Percentiles rank a stretch among this genome's conserved stretches.
phyloP scores from a whole-genome alignment of 2,888 invertebrate species.

The Yponomeuta malinellus region DNA sequence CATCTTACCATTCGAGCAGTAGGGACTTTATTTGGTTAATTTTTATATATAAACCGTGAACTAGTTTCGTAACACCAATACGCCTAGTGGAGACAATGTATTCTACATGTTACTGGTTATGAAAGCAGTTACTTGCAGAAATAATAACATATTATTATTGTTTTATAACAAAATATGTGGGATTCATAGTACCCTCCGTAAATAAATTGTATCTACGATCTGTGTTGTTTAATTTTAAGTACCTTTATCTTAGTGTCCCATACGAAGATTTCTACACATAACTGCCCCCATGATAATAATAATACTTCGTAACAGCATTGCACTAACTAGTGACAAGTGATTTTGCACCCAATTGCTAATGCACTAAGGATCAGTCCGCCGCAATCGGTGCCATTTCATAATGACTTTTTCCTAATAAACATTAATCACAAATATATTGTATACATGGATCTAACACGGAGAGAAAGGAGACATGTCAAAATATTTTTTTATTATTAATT shows the following conservation, averaged over 20 bases:
- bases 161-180: no score
- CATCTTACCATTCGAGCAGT: not conserved
- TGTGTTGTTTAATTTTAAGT: no score
- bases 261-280: conserved; percentile 25
- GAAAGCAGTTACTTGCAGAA: conserved; percentile 44
- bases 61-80: conserved; percentile 68
- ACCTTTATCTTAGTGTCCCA: no score
- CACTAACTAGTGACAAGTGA: conserved; percentile 25
- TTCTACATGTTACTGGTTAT: conserved; percentile 33
- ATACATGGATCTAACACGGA: conserved; percentile 65
- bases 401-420: conserved; percentile 51
- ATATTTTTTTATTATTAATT: conserved; percentile 33
- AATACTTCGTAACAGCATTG: conserved; percentile 40
- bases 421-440: conserved; percentile 66
- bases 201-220: no score
- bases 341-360: conserved; percentile 27
- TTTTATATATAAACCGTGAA: conserved; percentile 49
- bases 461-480: conserved; percentile 55
- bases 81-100: conserved; percentile 57
- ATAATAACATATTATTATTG: no score
- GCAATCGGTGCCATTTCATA: conserved; percentile 34
- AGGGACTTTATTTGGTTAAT: conserved; percentile 8
- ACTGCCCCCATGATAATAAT: conserved; percentile 38
- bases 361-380: conserved; percentile 58
- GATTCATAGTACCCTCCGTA: no score